Evolutionary conservation across 2,113 vertebrate genomes (phyloP).

Genomic region (Melanocharis versteri): DNA sequence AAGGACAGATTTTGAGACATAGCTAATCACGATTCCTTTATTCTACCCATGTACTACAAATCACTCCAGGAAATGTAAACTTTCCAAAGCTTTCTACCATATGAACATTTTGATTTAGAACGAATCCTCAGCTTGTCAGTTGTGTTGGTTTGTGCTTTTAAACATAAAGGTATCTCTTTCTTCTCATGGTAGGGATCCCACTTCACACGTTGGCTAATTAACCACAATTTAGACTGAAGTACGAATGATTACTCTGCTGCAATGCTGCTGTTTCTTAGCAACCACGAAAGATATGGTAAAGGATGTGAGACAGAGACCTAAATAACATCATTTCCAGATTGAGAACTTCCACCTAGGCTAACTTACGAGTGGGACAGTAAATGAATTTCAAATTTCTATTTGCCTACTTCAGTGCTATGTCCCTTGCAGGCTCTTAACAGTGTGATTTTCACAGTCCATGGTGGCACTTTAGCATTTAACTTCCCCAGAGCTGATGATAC

Average conservation of each 20-base stretch:
- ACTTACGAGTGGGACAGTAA: neutral
- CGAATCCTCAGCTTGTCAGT: neutral
- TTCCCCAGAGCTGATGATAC: neutral
- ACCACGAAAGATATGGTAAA: neutral
- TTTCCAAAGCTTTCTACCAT: neutral
- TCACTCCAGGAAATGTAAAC: neutral
- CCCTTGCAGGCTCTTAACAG: neutral
- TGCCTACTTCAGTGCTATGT: neutral
- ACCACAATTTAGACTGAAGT: neutral
- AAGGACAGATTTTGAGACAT: neutral
- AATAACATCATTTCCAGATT: neutral
- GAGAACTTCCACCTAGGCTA: constrained; percentile 30
- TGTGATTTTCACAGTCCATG: neutral
- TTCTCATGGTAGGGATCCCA: neutral
- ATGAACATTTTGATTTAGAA: neutral
- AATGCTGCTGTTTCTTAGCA: constrained; percentile 57
- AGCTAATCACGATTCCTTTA: neutral
- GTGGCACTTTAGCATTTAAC: neutral
- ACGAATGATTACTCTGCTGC: constrained; percentile 26
- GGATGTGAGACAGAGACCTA: constrained; percentile 18
- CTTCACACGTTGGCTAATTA: constrained; percentile 30
- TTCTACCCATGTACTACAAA: neutral
- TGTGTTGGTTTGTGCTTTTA: neutral
- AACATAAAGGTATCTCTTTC: neutral
- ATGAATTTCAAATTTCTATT: neutral